Evolutionary conservation across 2,888 invertebrate genomes (phyloP).

Genomic region (Apeira syringaria): DNA sequence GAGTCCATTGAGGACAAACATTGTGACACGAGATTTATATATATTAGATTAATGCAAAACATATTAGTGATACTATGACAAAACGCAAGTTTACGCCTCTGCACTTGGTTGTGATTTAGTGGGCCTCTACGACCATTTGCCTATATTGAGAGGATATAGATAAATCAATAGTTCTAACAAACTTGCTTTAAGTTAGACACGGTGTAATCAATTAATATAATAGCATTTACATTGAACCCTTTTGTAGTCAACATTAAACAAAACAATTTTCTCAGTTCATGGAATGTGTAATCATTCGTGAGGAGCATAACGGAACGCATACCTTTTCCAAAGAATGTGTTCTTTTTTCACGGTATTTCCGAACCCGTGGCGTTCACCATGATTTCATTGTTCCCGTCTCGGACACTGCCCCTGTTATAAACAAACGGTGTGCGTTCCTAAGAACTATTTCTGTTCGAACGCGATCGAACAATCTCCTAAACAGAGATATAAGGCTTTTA

Average conservation of each 20-base stretch:
- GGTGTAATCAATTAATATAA: too few species aligned
- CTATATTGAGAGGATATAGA: too few species aligned
- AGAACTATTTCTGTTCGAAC: slow-evolving; percentile 54
- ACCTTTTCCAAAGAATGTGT: slow-evolving; percentile 51
- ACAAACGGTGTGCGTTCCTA: slow-evolving; percentile 44
- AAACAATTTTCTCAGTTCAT: slow-evolving; percentile 50
- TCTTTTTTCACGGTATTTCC: slow-evolving; percentile 58
- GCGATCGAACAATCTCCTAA: slow-evolving; percentile 48
- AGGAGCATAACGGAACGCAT: slow-evolving; percentile 59
- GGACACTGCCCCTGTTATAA: slow-evolving; percentile 51
- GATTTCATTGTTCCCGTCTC: slow-evolving; percentile 56
- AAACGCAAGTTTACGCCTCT: too few species aligned
- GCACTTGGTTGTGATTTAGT: too few species aligned
- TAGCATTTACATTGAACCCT: slow-evolving; percentile 18
- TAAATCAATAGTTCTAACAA: too few species aligned
- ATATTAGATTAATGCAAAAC: too few species aligned
- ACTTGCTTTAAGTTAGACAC: too few species aligned
- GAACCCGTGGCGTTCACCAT: slow-evolving; percentile 48
- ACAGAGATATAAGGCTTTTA: slow-evolving; percentile 51
- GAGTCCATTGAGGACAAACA: too few species aligned
- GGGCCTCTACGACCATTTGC: too few species aligned
- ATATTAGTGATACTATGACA: too few species aligned
- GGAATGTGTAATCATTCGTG: slow-evolving; percentile 58
- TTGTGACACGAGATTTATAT: too few species aligned
- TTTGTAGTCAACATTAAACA: slow-evolving; percentile 41